Conservation (phyloP, 2,888 invertebrate genomes). For the Pardosa pseudoannulata region DNA sequence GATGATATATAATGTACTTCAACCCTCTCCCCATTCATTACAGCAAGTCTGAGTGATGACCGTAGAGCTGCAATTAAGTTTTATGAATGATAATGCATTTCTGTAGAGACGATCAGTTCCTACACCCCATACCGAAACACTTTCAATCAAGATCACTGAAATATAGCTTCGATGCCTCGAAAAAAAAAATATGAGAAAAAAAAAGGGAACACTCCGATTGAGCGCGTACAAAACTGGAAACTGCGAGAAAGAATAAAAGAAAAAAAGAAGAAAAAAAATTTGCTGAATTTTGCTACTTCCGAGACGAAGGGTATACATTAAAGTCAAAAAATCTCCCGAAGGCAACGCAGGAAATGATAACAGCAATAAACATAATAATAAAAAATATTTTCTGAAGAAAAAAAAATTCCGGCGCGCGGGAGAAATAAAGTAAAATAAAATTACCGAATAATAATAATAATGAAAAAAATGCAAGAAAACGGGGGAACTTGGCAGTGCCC, state of each 20-base stretch:
- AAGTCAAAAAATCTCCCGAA: constrained; percentile 67
- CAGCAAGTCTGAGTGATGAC: background rate
- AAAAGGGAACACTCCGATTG: too few relatives aligned
- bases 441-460: constrained; percentile 68
- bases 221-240: background rate
- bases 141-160: constrained; percentile 58
- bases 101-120: background rate
- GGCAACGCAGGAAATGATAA: constrained; percentile 62
- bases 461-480: constrained; percentile 9
- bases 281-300: constrained; percentile 51
- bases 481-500: constrained; percentile 30
- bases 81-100: constrained; percentile 41
- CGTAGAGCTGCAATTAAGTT: constrained; percentile 23
- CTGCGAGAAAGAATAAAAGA: constrained; percentile 16
- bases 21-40: background rate
- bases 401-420: constrained; percentile 31
- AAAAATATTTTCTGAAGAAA: constrained; percentile 22
- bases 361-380: constrained; percentile 63
- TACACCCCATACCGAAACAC: background rate
- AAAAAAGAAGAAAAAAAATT: constrained; percentile 23
- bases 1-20: background rate
- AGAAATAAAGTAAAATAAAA: constrained; percentile 62
- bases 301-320: constrained; percentile 55
- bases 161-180: constrained; percentile 29
- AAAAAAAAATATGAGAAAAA: too few relatives aligned